Conservation (phyloP, 2,113 vertebrate species). For the Menidia beryllina region DNA sequence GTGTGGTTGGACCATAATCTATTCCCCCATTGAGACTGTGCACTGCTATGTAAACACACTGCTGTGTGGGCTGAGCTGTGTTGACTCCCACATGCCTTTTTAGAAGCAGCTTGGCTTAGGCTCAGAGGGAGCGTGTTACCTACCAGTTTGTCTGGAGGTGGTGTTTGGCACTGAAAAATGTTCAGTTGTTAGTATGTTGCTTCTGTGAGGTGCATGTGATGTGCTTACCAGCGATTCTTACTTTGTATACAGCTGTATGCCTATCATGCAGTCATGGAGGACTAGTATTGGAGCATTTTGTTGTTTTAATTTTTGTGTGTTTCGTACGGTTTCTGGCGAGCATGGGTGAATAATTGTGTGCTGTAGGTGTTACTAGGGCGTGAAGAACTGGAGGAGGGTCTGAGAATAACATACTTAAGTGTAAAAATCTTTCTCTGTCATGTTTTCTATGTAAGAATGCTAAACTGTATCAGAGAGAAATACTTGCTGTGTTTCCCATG, state of each 20-base stretch:
- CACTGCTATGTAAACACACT: conserved; percentile 62
- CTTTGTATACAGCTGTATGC: conserved; percentile 4
- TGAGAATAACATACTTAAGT: not conserved
- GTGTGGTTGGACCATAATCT: conserved; percentile 35
- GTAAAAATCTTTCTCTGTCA: not conserved
- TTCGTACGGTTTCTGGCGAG: not conserved
- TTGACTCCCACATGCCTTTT: conserved; percentile 70
- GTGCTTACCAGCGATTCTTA: conserved; percentile 16
- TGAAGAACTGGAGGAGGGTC: not conserved
- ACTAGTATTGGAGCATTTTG: not conserved
- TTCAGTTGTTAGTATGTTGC: conserved; percentile 27
- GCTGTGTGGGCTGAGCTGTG: conserved; percentile 67
- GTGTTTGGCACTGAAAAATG: conserved; percentile 46
- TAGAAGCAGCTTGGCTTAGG: conserved; percentile 60
- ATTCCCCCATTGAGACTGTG: conserved; percentile 40
- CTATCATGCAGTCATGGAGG: not conserved
- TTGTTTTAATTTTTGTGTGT: not conserved
- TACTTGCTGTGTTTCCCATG: conserved; percentile 7
- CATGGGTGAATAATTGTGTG: not conserved
- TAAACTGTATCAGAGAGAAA: conserved; percentile 17
- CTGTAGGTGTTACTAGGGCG: not conserved
- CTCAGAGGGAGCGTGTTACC: conserved; percentile 65
- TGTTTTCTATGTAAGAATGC: conserved; percentile 9
- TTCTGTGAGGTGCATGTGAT: conserved; percentile 22
- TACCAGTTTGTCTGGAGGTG: conserved; percentile 59